phyloP scores from a whole-genome alignment of 2,113 vertebrate species.

The Menidia beryllina region DNA sequence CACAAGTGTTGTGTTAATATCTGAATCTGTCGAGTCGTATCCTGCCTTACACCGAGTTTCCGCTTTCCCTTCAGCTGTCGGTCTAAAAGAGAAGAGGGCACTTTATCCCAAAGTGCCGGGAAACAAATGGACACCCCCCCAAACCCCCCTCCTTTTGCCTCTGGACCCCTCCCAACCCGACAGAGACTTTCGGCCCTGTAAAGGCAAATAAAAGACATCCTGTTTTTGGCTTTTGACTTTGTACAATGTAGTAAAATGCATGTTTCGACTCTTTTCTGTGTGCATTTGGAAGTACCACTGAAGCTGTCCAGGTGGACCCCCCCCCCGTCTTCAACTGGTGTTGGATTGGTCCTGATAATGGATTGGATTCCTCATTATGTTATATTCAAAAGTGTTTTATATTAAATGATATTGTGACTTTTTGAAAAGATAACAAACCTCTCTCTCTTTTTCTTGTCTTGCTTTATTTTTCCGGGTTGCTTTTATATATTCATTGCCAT shows the following conservation, averaged over 20 bases:
- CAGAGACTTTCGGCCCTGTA: constrained; percentile 69
- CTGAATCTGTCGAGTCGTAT: constrained; percentile 75
- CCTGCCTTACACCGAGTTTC: constrained; percentile 82
- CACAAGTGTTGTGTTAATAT: constrained; percentile 67
- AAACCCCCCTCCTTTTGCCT: constrained; percentile 77
- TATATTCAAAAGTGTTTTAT: constrained; percentile 84
- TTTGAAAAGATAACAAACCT: constrained; percentile 76
- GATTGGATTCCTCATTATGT: constrained; percentile 75
- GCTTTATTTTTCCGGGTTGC: constrained; percentile 20
- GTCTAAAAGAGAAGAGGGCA: constrained; percentile 79
- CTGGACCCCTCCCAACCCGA: constrained; percentile 74
- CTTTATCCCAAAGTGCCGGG: constrained; percentile 76
- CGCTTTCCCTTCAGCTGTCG: constrained; percentile 84
- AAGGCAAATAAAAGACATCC: constrained; percentile 53
- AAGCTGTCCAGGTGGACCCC: constrained; percentile 58
- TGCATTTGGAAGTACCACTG: constrained; percentile 71
- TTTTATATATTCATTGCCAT: constrained; percentile 8
- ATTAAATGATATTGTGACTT: constrained; percentile 86
- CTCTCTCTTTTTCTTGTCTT: constrained; percentile 50
- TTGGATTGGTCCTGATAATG: constrained; percentile 61
- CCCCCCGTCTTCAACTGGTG: constrained; percentile 51
- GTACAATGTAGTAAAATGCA: constrained; percentile 84
- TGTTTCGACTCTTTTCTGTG: constrained; percentile 82
- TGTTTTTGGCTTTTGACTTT: constrained; percentile 75
- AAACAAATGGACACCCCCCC: constrained; percentile 80